A percentile compares a stretch with the other conserved stretches of the same genome.
Evolutionary conservation across 2,888 invertebrate species (phyloP).

Genomic region (Ramazzottius varieornatus): DNA sequence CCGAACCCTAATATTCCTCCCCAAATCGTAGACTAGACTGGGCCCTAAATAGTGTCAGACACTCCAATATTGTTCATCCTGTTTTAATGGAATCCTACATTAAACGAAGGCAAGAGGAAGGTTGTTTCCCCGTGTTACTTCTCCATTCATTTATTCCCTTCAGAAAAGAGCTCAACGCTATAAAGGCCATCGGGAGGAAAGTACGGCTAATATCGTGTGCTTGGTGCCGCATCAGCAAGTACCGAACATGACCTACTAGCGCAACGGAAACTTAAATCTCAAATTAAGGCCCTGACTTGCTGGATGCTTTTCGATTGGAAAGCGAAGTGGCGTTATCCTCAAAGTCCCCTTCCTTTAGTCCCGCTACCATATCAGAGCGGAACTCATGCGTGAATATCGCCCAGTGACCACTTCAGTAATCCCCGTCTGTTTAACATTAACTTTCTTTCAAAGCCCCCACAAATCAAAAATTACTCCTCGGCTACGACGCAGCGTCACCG

Average conservation of each 20-base stretch:
- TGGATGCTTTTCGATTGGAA: background rate
- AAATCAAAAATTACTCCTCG: too few relatives aligned
- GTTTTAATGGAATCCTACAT: background rate
- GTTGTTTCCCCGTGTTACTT: background rate
- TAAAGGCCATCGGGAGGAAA: too few relatives aligned
- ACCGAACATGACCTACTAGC: background rate
- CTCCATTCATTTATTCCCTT: background rate
- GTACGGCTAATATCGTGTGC: background rate
- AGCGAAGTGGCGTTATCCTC: background rate
- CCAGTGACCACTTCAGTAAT: background rate
- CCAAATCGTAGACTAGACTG: too few relatives aligned
- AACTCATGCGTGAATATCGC: slow-evolving; percentile 1
- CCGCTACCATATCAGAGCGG: background rate
- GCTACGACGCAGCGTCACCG: too few relatives aligned
- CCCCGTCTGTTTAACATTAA: background rate
- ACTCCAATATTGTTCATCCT: too few relatives aligned
- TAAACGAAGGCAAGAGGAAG: background rate
- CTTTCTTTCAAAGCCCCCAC: too few relatives aligned
- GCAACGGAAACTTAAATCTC: slow-evolving; percentile 2
- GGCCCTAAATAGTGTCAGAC: too few relatives aligned
- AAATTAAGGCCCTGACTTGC: background rate
- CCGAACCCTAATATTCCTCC: too few relatives aligned
- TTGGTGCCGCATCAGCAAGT: too few relatives aligned
- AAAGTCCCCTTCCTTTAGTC: background rate
- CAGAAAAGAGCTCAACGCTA: background rate